Percentiles rank a stretch among this genome's conserved stretches.
Evolutionary conservation across 2,113 vertebrate species (phyloP).

Genomic region (Sterrhoptilus dennistouni): DNA sequence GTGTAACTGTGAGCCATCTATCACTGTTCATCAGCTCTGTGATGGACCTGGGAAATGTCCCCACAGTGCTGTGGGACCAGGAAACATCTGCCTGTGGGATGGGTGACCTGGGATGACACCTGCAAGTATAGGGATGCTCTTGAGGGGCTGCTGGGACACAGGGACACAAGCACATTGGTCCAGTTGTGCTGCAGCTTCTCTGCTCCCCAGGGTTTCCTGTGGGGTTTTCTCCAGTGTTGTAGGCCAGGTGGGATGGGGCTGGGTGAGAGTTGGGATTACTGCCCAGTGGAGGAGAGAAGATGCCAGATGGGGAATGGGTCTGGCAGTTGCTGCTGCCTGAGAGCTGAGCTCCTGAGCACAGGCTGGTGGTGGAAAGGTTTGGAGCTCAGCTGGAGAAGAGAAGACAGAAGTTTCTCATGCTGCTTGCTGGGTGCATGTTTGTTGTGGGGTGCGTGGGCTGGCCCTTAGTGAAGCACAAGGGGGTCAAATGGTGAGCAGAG

Average conservation of each 20-base stretch:
- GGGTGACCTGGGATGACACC: not conserved
- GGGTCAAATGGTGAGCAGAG: not conserved
- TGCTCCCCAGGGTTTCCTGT: not conserved
- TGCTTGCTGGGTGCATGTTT: not conserved
- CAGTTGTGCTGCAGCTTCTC: not conserved
- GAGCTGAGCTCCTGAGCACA: not conserved
- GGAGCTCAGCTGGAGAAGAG: not conserved
- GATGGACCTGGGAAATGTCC: not conserved
- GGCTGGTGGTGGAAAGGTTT: not conserved
- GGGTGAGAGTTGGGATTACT: not conserved
- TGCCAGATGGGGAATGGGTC: not conserved
- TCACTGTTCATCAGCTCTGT: not conserved
- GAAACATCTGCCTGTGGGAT: not conserved
- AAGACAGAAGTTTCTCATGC: not conserved
- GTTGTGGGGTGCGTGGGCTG: not conserved
- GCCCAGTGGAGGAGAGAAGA: not conserved
- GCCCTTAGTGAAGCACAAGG: fast-evolving
- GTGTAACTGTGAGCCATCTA: not conserved
- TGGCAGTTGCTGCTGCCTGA: not conserved
- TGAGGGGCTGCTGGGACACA: not conserved
- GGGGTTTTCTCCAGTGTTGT: not conserved
- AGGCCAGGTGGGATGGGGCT: not conserved
- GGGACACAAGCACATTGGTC: fast-evolving
- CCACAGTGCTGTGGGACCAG: not conserved
- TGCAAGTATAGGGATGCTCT: not conserved